These are phyloP conservation scores for Neomorphus geoffroyi DNA, from an alignment of 2,797 vertebrate species.

Conservation along the genomic window DNA sequence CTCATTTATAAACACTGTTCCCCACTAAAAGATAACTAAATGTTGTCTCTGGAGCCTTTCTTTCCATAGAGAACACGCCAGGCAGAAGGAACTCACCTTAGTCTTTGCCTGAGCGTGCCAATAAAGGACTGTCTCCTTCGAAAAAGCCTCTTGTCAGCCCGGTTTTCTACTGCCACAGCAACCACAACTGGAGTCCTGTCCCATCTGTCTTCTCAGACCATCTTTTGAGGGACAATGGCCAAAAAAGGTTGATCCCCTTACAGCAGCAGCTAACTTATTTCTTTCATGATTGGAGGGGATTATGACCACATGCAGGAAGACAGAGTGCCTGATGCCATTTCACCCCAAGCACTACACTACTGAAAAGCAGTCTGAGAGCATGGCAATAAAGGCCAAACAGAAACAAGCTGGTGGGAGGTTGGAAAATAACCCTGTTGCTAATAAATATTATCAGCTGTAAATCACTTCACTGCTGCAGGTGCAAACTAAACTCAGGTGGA, in stretches of 20 bases:
- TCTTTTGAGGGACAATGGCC: not conserved
- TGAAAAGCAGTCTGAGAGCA: not conserved
- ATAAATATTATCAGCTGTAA: not conserved
- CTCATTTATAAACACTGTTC: not conserved
- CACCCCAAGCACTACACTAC: not conserved
- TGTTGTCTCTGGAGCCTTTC: not conserved
- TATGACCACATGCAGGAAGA: not conserved
- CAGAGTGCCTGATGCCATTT: not conserved
- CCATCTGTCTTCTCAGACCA: not conserved
- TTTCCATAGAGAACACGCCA: not conserved
- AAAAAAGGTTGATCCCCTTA: not conserved
- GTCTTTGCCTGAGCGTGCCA: not conserved
- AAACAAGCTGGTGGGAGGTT: not conserved
- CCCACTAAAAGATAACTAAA: not conserved
- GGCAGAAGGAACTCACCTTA: not conserved
- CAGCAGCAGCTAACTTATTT: not conserved
- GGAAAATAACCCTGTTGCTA: not conserved
- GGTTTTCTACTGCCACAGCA: not conserved
- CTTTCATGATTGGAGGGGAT: not conserved
- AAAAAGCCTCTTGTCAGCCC: not conserved
- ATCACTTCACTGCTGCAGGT: not conserved
- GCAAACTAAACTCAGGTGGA: too few relatives aligned
- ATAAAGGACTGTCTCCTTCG: not conserved
- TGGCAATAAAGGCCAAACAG: not conserved
- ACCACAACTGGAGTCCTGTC: not conserved